Conservation (phyloP, 2,888 invertebrate species). For the Crossocerus cetratus region DNA sequence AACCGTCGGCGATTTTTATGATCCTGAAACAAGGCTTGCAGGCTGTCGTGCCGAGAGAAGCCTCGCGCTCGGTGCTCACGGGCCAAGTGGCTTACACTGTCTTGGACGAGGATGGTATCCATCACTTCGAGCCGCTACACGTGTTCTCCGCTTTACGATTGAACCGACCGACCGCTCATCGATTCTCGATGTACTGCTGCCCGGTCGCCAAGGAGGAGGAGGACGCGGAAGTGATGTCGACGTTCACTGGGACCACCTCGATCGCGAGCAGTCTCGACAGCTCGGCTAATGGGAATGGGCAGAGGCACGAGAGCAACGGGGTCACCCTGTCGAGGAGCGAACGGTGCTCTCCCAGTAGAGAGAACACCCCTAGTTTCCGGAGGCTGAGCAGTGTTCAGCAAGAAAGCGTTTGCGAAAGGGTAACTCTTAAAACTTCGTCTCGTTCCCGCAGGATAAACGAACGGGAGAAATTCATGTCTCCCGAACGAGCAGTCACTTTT, state of each 20-base stretch:
- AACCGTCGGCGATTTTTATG: constrained; percentile 81
- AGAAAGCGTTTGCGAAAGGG: constrained; percentile 56
- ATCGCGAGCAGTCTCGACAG: constrained; percentile 74
- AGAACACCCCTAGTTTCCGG: constrained; percentile 80
- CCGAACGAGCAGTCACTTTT: too few relatives aligned
- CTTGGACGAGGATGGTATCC: constrained; percentile 86
- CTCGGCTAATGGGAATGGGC: constrained; percentile 73
- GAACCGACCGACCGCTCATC: constrained; percentile 82
- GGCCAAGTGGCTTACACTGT: constrained; percentile 87
- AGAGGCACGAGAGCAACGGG: constrained; percentile 61
- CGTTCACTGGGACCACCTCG: constrained; percentile 66
- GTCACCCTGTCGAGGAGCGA: constrained; percentile 65
- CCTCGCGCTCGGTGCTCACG: constrained; percentile 84
- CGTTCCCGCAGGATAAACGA: too few relatives aligned
- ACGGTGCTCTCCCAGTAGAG: constrained; percentile 73
- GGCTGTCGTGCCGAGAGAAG: constrained; percentile 87
- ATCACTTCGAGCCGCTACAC: constrained; percentile 86
- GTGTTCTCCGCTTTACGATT: constrained; percentile 85
- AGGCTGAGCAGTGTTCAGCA: constrained; percentile 75
- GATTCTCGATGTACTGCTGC: constrained; percentile 84
- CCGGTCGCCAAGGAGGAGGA: constrained; percentile 79
- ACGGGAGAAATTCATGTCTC: too few relatives aligned
- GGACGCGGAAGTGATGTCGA: constrained; percentile 66
- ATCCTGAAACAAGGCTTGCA: constrained; percentile 87
- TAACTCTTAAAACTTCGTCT: constrained; percentile 36